Base-by-base conservation (phyloP, 2,888 invertebrate species). In the Drosophila recens region DNA sequence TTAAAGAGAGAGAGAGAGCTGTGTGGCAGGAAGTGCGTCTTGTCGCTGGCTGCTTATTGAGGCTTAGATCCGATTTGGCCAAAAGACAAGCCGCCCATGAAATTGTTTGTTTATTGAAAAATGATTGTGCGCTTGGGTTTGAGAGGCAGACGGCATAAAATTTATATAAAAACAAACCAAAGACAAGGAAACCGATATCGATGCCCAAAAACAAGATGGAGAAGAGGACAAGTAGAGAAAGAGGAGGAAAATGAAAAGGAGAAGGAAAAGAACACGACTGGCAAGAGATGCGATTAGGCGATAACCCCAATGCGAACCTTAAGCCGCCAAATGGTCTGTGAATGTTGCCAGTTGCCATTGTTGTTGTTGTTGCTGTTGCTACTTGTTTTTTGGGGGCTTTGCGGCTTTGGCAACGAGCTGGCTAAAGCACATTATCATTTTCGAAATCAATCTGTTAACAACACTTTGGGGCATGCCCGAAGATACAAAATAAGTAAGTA, bases 371-470 rank as follows among this genome's bases (percentile, higher is more conserved):
- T 70, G 48, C 20, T 64, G 43, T 48, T 75, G 57, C 66, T 70
- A 51, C 76, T 72, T 71, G 68, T 79, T 76, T 76, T 70, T 66
- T 67, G 58, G 56, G 49, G 74, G 77, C 82, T 89, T 81, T 87
- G 81, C 75, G 82, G 85, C 85, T 81, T 84, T 79, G 73, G 59
- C 72, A 76, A 65, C 65, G 81, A 85, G 81, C 73, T 65, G 52
- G 68, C 70, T 74, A 61, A 68, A 65, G 75, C 67, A 72, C 72
- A 86, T 88, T 86, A 85, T 85, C 87, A 85, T 86, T 85, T 79
- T 80, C 71, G 83, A 80, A 83, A 91, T 90, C 88, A 86, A 90
- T 90, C 91, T 90, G 86, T 90, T 90, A 90, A 90, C 90, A 87
- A 84, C 82, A 80, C 79, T 80, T 88, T 78, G 70, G 80, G 79